Percentiles rank a stretch among this genome's conserved stretches.
phyloP scores from a whole-genome alignment of 92 coral and sea anemone genomes.

The Phymanthus crucifer region DNA sequence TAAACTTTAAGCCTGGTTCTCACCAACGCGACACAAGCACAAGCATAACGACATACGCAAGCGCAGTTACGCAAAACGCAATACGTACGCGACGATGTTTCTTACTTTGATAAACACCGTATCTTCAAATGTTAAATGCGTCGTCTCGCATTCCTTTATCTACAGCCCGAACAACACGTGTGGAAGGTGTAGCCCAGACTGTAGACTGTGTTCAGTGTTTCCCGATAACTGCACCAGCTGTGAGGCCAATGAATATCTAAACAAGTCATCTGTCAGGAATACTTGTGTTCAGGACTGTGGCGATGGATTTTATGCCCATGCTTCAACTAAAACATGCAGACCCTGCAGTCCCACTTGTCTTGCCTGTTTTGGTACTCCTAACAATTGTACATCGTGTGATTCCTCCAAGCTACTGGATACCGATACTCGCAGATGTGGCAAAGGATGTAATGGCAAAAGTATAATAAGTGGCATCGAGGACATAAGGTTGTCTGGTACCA shows the following conservation, averaged over 20 bases:
- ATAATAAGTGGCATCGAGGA: constrained; percentile 68
- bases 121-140: too few relatives aligned
- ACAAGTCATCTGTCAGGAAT: constrained; percentile 38
- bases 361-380: constrained; percentile 46
- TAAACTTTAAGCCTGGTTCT: too few relatives aligned
- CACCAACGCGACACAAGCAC: too few relatives aligned
- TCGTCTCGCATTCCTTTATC: not conserved
- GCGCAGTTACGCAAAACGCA: too few relatives aligned
- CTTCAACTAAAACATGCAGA: constrained; percentile 20
- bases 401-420: constrained; percentile 19
- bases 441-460: constrained; percentile 34
- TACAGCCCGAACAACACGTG: constrained; percentile 31
- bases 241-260: constrained; percentile 48
- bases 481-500: constrained; percentile 67
- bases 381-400: constrained; percentile 58
- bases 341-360: constrained; percentile 48
- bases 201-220: constrained; percentile 48
- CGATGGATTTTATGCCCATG: constrained; percentile 50
- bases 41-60: too few relatives aligned
- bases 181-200: constrained; percentile 67
- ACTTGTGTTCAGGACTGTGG: constrained; percentile 64
- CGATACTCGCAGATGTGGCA: constrained; percentile 30
- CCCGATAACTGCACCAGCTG: constrained; percentile 68
- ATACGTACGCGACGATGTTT: too few relatives aligned
- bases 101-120: too few relatives aligned